Percentiles rank a stretch among this genome's conserved stretches.
Conservation (phyloP, 2,888 invertebrate species). For the Vandiemenella viatica region DNA sequence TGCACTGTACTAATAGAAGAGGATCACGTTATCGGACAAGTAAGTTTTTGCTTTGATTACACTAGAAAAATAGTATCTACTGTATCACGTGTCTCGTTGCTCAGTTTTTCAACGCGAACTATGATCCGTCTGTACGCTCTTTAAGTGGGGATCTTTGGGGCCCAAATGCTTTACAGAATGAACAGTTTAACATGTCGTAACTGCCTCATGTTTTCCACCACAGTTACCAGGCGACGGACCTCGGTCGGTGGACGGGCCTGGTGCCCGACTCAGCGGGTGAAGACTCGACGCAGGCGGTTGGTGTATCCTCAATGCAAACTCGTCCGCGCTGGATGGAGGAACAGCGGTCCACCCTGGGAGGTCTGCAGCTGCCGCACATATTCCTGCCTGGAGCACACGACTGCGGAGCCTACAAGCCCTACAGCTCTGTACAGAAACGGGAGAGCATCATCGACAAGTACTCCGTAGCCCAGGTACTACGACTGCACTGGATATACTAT, state of each 20-base stretch:
- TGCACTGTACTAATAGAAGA: too few relatives aligned
- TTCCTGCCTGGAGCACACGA: conserved; percentile 59
- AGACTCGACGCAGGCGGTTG: not conserved
- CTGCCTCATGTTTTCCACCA: too few relatives aligned
- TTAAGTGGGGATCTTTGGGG: too few relatives aligned
- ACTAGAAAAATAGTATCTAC: too few relatives aligned
- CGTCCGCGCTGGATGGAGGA: conserved; percentile 44
- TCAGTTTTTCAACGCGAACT: too few relatives aligned
- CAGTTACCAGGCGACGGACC: not conserved
- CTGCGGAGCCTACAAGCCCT: conserved; percentile 39
- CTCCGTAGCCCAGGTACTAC: conserved; percentile 32
- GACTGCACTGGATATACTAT: conserved; percentile 5
- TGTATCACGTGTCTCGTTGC: too few relatives aligned
- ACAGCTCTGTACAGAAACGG: conserved; percentile 7
- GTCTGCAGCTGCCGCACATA: conserved; percentile 34
- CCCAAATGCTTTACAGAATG: too few relatives aligned
- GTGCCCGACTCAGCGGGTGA: not conserved
- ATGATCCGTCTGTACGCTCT: too few relatives aligned
- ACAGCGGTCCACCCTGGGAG: conserved; percentile 29
- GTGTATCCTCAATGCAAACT: conserved; percentile 21
- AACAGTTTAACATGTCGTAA: too few relatives aligned
- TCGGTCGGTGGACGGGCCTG: not conserved
- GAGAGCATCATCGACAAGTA: conserved; percentile 33
- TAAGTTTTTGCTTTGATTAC: too few relatives aligned
- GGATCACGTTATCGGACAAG: too few relatives aligned